Conservation (phyloP, 2,113 vertebrate genomes). For the Notiomystis cincta region DNA sequence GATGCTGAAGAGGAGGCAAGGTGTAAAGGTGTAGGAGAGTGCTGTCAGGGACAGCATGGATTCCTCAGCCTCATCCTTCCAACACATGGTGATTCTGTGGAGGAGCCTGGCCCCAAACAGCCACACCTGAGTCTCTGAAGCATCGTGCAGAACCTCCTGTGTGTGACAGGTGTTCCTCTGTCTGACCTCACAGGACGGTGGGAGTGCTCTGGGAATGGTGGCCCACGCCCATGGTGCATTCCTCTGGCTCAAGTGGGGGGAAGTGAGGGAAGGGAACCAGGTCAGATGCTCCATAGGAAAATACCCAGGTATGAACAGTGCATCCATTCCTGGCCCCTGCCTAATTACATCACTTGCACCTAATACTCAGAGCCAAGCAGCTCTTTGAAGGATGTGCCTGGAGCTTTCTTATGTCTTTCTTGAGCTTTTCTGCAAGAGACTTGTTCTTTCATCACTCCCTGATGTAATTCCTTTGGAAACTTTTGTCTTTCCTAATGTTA, state of each 20-base stretch:
- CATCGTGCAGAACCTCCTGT: not conserved
- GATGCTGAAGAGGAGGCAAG: not conserved
- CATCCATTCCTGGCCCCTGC: not conserved
- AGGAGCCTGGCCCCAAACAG: not conserved
- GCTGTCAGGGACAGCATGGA: not conserved
- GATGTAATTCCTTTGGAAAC: not conserved
- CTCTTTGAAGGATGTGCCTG: not conserved
- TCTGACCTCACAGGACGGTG: not conserved
- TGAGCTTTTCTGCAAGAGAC: not conserved
- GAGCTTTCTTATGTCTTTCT: not conserved
- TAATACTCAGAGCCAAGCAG: not conserved
- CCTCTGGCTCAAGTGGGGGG: not conserved
- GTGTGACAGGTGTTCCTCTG: not conserved
- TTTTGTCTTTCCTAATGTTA: not conserved
- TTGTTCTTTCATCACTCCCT: not conserved
- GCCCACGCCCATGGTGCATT: not conserved
- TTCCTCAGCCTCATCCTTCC: not conserved
- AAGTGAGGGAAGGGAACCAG: not conserved
- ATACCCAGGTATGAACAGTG: not conserved
- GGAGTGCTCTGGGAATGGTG: not conserved
- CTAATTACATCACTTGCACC: not conserved
- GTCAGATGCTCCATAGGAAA: not conserved
- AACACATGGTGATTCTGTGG: rapidly evolving
- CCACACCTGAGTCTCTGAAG: not conserved
- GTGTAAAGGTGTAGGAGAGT: not conserved